phyloP scores from a whole-genome alignment of 1,140 invertebrate genomes.

The Drosophila albomicans region DNA sequence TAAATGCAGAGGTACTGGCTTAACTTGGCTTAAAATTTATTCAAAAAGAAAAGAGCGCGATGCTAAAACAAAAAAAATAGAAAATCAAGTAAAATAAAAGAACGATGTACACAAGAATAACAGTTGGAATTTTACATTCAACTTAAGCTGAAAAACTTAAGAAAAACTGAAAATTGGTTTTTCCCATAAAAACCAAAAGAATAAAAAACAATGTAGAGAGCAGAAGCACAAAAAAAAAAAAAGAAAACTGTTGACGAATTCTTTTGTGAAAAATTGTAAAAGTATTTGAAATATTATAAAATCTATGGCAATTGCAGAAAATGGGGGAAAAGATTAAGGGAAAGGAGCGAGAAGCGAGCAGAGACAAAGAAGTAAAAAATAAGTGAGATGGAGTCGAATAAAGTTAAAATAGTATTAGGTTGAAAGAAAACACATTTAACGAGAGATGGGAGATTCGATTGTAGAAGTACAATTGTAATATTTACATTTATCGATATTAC shows the following conservation, averaged over 20 bases:
- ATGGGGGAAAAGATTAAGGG: background rate
- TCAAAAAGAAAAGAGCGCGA: conserved; percentile 19
- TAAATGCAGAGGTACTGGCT: conserved; percentile 42
- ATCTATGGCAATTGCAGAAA: background rate
- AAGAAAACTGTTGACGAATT: conserved; percentile 15
- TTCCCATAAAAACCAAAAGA: conserved; percentile 19
- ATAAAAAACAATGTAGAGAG: background rate
- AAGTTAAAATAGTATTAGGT: background rate
- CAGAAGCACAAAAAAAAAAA: too few relatives aligned
- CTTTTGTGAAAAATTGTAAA: conserved; percentile 8
- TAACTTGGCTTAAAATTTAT: conserved; percentile 51
- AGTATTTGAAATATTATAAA: conserved; percentile 28
- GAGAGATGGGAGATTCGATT: too few relatives aligned
- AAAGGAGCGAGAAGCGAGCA: background rate
- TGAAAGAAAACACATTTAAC: background rate
- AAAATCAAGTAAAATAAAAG: background rate
- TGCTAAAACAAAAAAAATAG: background rate
- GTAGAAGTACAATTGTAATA: too few relatives aligned
- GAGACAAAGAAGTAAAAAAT: too few relatives aligned
- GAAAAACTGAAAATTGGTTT: conserved; percentile 38
- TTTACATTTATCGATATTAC: too few relatives aligned
- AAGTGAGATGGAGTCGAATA: background rate
- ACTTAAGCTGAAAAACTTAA: conserved; percentile 41
- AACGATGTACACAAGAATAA: conserved; percentile 16
- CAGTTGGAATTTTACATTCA: conserved; percentile 37